Percentiles rank a stretch among this genome's conserved stretches.
Evolutionary conservation across 2,113 vertebrate species (phyloP).

Genomic region (Morone saxatilis): DNA sequence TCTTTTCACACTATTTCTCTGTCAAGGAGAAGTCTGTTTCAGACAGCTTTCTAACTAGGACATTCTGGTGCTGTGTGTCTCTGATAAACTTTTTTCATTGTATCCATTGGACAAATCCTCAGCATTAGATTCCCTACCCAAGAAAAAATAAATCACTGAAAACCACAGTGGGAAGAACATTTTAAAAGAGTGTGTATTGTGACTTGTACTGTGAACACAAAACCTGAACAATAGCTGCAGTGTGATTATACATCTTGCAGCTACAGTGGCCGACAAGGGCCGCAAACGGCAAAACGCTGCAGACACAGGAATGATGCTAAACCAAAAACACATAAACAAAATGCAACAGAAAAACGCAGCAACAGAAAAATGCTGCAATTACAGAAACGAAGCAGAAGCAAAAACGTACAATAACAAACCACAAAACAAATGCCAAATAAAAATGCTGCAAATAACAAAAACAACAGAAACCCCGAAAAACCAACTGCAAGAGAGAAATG

Average conservation of each 20-base stretch:
- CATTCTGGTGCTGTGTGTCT: constrained; percentile 29
- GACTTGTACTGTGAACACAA: constrained; percentile 3
- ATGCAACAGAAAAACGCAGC: no score
- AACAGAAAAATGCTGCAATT: no score
- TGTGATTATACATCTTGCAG: background rate
- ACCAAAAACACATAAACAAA: no score
- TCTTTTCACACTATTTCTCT: background rate
- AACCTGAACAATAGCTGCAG: constrained; percentile 2
- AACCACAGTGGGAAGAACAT: constrained; percentile 20
- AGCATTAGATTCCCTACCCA: constrained; percentile 23
- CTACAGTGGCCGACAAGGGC: no score
- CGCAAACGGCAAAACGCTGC: no score
- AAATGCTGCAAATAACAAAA: no score
- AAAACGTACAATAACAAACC: no score
- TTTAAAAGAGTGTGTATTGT: background rate
- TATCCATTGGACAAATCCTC: constrained; percentile 36
- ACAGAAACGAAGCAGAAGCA: no score
- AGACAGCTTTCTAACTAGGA: constrained; percentile 35
- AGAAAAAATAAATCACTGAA: constrained; percentile 12
- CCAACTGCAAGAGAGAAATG: no score
- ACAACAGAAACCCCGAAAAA: no score
- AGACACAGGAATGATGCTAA: no score
- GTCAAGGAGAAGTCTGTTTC: constrained; percentile 26
- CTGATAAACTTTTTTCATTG: constrained; percentile 52
- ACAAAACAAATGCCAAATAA: no score